Base-by-base conservation (phyloP, 2,797 vertebrate genomes). In the Crenichthys baileyi region DNA sequence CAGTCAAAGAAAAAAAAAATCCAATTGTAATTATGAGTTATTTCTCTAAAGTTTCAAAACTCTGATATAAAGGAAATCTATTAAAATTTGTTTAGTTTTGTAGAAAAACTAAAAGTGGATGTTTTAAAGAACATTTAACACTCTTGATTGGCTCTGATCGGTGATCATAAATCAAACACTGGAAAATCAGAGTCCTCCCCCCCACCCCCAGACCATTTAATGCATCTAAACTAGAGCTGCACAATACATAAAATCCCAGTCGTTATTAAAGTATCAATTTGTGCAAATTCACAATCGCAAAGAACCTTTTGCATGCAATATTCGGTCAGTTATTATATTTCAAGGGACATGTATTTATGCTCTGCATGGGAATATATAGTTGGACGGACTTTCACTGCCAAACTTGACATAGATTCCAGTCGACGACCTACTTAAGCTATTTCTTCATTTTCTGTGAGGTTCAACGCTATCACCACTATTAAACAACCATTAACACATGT, bases 81-180 rank as follows among this genome's bases (percentile, higher is more conserved):
- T 46, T 70, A 1, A 70, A 44, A 15, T 70, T 3, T 16, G 1
- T 70, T 70, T 46, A 26, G 41, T 46, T 70, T 70, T 70, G 12
- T 70, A 70, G 44, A 24, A 16, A 48, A 48, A n/a, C 41, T 48
- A 70, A 48, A 48, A 15, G n/a, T 70, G 1, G 41, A 70, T 26
- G 39, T 68, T 48, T 70, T 48, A 48, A 46, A 48, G 24, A 70
- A 70, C 67, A 48, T 46, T 70, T 5, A 26, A 70, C 63, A 70
- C 29, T 63, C 16, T 46, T 46, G 11, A 46, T 46, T 46, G 44
- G 51, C 16, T 53, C 51, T 53, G 51, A 53, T 51, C 16, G 50
- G 15, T 51, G 50, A 36, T 36, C 36, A 36, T 4, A 36, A 36
- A 36, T 46, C 51, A 53, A 22, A 20, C 5, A 20, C 18, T 53